Base-by-base conservation (phyloP, 1,140 invertebrate genomes). In the Diachasma alloeum region DNA sequence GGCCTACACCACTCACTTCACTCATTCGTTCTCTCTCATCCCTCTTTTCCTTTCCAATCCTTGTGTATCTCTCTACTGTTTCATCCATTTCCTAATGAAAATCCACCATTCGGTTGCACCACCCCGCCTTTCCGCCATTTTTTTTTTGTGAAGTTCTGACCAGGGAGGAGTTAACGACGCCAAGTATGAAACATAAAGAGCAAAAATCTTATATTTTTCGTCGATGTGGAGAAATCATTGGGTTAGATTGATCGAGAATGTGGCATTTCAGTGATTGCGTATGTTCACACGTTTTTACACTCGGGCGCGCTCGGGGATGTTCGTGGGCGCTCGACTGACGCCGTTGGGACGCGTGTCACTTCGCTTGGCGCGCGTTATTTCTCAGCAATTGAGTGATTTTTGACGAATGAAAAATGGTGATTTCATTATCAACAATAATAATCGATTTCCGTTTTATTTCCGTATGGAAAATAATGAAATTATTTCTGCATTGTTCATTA, bases 1-100 rank as follows among this genome's bases (percentile, higher is more conserved):
- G 37, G 36, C 56, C 67, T 11, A 26, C 70, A 37, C 37, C 48
- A 19, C 74, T 70, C 59, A 24, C 72, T 37, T 53, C n/a, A 44
- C 71, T 76, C 17, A 48, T 56, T 63, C 59, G 15, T 19, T 63
- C 36, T 67, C 73, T 26, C 70, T 26, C 36, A 39, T 42, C 59
- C 11, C 66, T 69, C 59, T 53, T 76, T 76, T 68, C 71, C 82
- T 86, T 87, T 88, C 84, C 83, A 84, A 86, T 87, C 86, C 85
- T 83, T 84, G 80, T 85, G 79, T 84, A 82, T 85, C 53, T 72
- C 71, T 84, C 87, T 84, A 87, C 87, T 88, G 87, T 90, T 89
- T 87, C 87, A 86, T 89, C 87, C 88, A 90, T 90, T 90, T 90
- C 86, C 86, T 89, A 88, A 89, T 89, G 88, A 90, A 88, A 88